These are phyloP conservation scores for Ranitomeya imitator DNA, from an alignment of 2,113 vertebrate genomes.

Conservation along the genomic window DNA sequence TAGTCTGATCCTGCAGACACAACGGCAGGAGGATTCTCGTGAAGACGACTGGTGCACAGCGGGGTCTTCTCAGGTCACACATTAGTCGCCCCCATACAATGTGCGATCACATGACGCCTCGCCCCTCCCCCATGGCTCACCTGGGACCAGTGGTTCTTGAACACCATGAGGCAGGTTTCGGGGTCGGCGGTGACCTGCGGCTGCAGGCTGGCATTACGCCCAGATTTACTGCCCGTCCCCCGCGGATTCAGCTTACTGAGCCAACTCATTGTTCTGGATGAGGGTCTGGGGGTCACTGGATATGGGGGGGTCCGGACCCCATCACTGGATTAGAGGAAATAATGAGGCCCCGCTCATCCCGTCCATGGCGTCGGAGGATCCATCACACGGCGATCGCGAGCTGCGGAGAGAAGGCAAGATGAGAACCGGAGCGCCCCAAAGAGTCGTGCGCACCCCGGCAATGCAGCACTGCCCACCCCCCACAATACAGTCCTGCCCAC, in stretches of 20 bases:
- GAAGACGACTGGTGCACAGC: too few species aligned
- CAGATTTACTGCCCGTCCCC: conserved; percentile 73
- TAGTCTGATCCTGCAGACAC: too few species aligned
- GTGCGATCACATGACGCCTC: too few species aligned
- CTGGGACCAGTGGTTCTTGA: conserved; percentile 97
- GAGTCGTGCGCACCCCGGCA: too few species aligned
- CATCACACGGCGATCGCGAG: conserved; percentile 54
- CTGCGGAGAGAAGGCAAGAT: not conserved
- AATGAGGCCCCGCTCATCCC: not conserved
- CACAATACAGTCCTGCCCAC: too few species aligned
- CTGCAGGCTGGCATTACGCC: conserved; percentile 74
- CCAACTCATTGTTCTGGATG: conserved; percentile 86
- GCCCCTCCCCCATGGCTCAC: conserved; percentile 66
- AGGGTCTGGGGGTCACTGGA: not conserved
- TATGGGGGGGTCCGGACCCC: not conserved
- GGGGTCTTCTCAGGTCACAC: too few species aligned
- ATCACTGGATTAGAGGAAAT: not conserved
- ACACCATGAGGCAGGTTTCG: conserved; percentile 96
- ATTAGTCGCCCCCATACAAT: too few species aligned
- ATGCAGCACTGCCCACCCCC: too few species aligned
- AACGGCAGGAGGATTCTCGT: too few species aligned
- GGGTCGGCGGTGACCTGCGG: conserved; percentile 87
- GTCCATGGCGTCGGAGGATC: not conserved
- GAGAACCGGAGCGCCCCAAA: not conserved
- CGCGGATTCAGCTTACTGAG: conserved; percentile 89